These are phyloP conservation scores for Drepana falcataria DNA, from an alignment of 2,888 invertebrate genomes.

Conservation along the genomic window DNA sequence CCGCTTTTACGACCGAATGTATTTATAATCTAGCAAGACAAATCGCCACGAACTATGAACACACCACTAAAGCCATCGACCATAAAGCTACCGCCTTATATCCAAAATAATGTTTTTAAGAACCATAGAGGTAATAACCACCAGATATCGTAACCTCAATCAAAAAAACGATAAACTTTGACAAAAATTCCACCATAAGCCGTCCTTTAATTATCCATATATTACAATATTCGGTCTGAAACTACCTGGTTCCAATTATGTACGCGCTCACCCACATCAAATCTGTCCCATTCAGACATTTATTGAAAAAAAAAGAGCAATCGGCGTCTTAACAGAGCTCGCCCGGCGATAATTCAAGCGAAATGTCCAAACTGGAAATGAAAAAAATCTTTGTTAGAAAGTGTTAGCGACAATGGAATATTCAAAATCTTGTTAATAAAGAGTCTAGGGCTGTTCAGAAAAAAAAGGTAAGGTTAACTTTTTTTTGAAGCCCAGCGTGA, in stretches of 20 bases:
- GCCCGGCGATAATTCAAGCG: slow-evolving; percentile 76
- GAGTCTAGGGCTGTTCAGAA: slow-evolving; percentile 52
- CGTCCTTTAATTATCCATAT: slow-evolving; percentile 77
- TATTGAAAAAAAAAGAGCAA: slow-evolving; percentile 63
- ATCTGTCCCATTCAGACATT: slow-evolving; percentile 62
- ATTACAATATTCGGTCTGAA: slow-evolving; percentile 64
- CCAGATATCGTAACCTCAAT: slow-evolving; percentile 70
- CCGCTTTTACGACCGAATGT: slow-evolving; percentile 57
- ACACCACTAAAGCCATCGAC: slow-evolving; percentile 38
- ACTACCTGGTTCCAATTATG: slow-evolving; percentile 78
- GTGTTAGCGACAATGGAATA: slow-evolving; percentile 77
- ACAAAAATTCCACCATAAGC: slow-evolving; percentile 77
- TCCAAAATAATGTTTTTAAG: slow-evolving; percentile 45
- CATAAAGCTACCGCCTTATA: slow-evolving; percentile 71
- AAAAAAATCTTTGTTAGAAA: slow-evolving; percentile 67
- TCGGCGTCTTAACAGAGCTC: slow-evolving; percentile 68
- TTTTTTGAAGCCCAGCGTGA: slow-evolving; percentile 68
- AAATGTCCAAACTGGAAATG: slow-evolving; percentile 71
- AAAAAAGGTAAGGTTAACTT: slow-evolving; percentile 46
- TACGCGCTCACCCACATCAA: slow-evolving; percentile 77
- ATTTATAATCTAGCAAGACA: slow-evolving; percentile 69
- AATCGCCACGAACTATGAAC: slow-evolving; percentile 50
- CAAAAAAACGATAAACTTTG: slow-evolving; percentile 76
- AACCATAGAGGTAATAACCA: slow-evolving; percentile 34
- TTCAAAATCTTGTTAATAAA: slow-evolving; percentile 78